Conservation (phyloP, 2,888 invertebrate genomes). For the Apamea anceps region DNA sequence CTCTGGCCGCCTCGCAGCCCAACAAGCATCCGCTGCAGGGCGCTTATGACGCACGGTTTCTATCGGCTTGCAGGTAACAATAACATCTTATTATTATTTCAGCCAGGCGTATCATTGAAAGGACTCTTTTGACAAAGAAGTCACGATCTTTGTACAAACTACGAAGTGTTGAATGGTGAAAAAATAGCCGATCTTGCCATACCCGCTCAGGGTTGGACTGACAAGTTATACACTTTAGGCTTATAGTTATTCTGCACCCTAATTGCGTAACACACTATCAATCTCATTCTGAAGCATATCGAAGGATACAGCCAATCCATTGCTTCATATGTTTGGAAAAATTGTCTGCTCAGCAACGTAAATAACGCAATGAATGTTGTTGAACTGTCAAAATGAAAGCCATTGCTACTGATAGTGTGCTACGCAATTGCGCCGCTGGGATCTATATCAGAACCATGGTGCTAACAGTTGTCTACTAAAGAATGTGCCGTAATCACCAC, state of each 20-base stretch:
- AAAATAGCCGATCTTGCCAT: background rate
- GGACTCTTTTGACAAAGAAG: background rate
- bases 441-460: background rate
- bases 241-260: background rate
- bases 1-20: slow-evolving; percentile 72
- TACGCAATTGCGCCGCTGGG: no score
- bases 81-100: background rate
- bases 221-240: background rate
- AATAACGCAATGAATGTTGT: no score
- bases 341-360: no score
- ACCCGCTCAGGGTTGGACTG: background rate
- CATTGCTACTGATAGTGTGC: no score
- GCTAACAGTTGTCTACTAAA: background rate
- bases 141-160: background rate
- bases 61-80: slow-evolving; percentile 82
- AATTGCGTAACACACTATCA: no score
- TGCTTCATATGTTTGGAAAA: no score
- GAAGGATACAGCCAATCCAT: no score
- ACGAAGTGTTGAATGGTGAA: background rate
- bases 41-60: slow-evolving; percentile 80
- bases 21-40: slow-evolving; percentile 78
- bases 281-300: no score
- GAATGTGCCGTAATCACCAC: background rate
- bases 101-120: background rate
- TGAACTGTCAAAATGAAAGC: no score